Conservation (phyloP, 1,140 invertebrate species). For the Platyscapa corneri region DNA sequence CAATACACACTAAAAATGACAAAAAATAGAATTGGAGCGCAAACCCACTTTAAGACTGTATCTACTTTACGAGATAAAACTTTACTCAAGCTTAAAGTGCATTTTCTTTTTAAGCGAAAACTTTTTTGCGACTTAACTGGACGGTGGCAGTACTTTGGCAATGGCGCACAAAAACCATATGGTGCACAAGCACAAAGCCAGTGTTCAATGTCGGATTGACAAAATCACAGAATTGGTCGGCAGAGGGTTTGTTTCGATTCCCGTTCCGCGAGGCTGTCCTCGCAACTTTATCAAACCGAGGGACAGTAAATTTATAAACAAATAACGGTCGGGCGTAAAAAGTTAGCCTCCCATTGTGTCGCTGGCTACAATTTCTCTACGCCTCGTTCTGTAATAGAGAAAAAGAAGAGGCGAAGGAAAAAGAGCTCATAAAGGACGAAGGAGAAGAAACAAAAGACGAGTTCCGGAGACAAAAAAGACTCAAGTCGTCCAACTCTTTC, state of each 20-base stretch:
- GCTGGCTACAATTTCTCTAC: background rate
- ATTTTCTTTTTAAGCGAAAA: background rate
- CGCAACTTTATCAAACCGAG: background rate
- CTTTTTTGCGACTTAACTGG: background rate
- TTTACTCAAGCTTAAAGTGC: background rate
- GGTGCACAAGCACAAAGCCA: too few relatives aligned
- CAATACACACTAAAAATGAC: background rate
- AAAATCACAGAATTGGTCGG: too few relatives aligned
- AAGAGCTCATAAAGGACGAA: background rate
- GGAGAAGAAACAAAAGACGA: background rate
- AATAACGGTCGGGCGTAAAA: background rate
- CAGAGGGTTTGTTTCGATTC: too few relatives aligned
- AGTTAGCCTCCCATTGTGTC: background rate
- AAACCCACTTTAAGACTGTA: background rate
- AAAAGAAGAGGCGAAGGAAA: background rate
- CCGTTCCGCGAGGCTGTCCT: background rate
- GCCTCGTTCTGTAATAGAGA: background rate
- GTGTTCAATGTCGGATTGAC: too few relatives aligned
- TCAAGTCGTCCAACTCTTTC: conserved; percentile 32
- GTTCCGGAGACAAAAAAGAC: background rate
- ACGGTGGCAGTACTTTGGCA: background rate
- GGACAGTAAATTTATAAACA: background rate
- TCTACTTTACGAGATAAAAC: background rate
- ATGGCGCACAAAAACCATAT: too few relatives aligned
- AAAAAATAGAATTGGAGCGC: background rate